Evolutionary conservation across 2,797 vertebrate species (phyloP).

Genomic region (Halcyon badia): DNA sequence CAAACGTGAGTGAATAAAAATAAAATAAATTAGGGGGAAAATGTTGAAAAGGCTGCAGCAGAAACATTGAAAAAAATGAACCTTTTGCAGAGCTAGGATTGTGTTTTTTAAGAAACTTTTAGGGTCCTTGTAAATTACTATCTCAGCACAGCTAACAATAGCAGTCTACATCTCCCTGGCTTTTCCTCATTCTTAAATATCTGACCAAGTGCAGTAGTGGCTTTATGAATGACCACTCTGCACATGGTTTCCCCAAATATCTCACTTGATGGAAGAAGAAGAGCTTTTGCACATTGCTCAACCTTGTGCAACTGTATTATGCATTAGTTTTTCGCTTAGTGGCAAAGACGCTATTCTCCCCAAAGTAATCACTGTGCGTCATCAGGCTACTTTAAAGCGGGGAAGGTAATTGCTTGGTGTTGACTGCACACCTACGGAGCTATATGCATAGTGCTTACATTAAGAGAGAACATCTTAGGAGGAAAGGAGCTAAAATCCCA

Average conservation of each 20-base stretch:
- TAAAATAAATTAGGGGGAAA: neutral
- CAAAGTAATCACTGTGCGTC: neutral
- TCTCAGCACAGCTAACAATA: neutral
- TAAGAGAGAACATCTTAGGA: neutral
- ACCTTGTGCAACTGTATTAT: neutral
- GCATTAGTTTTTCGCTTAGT: neutral
- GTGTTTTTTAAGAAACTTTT: neutral
- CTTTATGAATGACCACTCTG: neutral
- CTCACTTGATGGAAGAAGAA: conserved; percentile 21
- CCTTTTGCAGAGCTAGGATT: neutral
- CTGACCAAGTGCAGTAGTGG: neutral
- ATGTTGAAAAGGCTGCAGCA: neutral
- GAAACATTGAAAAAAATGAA: neutral
- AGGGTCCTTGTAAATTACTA: neutral
- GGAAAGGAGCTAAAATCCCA: neutral
- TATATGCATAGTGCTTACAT: neutral
- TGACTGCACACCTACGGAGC: neutral
- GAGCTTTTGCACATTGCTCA: neutral
- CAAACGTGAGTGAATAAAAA: neutral
- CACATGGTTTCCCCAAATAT: neutral
- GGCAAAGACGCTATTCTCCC: neutral
- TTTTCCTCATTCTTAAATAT: neutral
- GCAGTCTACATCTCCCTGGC: neutral
- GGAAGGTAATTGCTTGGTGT: neutral
- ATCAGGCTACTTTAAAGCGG: neutral